Percentiles rank a stretch among this genome's conserved stretches.
Evolutionary conservation across 2,797 vertebrate genomes (phyloP).

Genomic region (Sphenopsis melanotis): DNA sequence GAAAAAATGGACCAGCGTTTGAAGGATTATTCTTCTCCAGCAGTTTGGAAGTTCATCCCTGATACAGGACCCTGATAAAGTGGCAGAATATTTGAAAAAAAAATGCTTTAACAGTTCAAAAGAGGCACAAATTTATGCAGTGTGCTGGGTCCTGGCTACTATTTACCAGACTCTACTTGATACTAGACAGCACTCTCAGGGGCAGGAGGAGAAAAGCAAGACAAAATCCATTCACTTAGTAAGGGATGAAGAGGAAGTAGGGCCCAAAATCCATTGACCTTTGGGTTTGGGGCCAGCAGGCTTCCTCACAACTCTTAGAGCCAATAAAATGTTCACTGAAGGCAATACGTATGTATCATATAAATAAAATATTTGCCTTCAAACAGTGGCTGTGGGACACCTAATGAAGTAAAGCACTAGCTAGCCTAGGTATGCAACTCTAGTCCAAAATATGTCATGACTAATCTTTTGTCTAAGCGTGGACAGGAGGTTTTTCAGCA

Average conservation of each 20-base stretch:
- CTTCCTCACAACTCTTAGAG: neutral
- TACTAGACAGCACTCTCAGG: neutral
- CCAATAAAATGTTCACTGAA: neutral
- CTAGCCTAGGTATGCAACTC: accelerated
- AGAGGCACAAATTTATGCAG: neutral
- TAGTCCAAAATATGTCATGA: neutral
- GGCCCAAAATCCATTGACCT: neutral
- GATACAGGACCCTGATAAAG: neutral
- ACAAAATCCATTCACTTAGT: neutral
- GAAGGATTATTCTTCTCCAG: neutral
- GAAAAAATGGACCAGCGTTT: neutral
- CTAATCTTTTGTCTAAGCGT: neutral
- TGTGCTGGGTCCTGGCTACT: neutral
- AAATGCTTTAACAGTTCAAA: neutral
- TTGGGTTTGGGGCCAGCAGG: neutral
- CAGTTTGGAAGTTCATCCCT: neutral
- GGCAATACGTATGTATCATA: accelerated
- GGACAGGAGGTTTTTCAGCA: neutral
- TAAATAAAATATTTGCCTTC: neutral
- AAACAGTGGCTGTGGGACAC: neutral
- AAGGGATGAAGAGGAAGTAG: neutral
- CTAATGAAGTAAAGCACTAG: neutral
- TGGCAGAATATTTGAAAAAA: neutral
- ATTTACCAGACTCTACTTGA: neutral
- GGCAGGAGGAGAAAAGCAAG: neutral